Base-by-base conservation (phyloP, 2,888 invertebrate genomes). In the Pristionchus maxplancki region DNA sequence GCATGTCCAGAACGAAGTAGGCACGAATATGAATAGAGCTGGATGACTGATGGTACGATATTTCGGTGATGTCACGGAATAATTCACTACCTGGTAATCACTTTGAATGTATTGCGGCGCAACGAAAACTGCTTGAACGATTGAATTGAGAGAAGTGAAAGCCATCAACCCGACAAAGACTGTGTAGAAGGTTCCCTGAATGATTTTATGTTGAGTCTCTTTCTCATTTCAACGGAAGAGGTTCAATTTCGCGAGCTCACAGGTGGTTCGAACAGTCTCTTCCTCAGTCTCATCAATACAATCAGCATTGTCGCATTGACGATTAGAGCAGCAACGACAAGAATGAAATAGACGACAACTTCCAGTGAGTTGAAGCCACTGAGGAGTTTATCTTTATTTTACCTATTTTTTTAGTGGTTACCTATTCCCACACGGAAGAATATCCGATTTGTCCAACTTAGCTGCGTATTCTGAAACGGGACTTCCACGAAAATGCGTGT, bases 151-250 rank as follows among this genome's bases (percentile, higher is more conserved):
- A 15, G 71, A 37, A 40, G 71, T 71, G 71, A 71, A 71, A 17
- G 20, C 24, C 37, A 71, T 37, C 1, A 71, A 24, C 6, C 37
- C 71, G 20, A 71, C 20, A 11, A 71, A 37, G 20, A 71, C 71
- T 11, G 71, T 34, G 37, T 71, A 71, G 71, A 71, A 71, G 9
- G 71, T 71, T 0, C 71, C 71, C 71, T 71, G 71, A 34, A 71
- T 44, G 11, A 44, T 44, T 44, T 6, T 9, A 44, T 44, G 44
- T 44, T 44, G 8, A 44, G 11, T 44, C 44, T 44, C 8, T n/a
- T n/a, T n/a, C n/a, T n/a, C n/a, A n/a, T n/a, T n/a, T n/a, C n/a
- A n/a, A n/a, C n/a, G n/a, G n/a, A n/a, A n/a, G n/a, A n/a, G n/a
- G n/a, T n/a, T n/a, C n/a, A n/a, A n/a, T n/a, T n/a, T n/a, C n/a